Evolutionary conservation across 1,140 invertebrate genomes (phyloP), one percentile per base, ranked within the genome.

Genomic region (Zophobas atratus): DNA sequence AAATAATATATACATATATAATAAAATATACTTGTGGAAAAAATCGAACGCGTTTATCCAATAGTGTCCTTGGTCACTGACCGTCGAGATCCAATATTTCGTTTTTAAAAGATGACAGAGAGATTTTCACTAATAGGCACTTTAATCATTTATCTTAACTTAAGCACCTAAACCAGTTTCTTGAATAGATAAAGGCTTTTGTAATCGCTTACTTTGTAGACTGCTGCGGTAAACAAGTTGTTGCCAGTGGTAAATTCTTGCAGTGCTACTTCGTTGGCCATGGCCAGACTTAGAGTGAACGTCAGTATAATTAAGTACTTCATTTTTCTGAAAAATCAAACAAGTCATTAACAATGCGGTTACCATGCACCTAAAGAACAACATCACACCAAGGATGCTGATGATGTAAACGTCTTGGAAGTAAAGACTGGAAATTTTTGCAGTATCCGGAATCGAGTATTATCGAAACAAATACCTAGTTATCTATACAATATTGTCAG

Each of bases 171-270:
- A 53, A 72, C 70, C 70, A 51, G 51, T 72, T 72, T 72, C 34
- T 2, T 53, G 8, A 39, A 36, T 53, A 55, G 49, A 20, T 72
- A 36, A 72, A 72, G 36, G 46, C 8, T n/a, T 36, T 51, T 72
- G 46, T 51, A 72, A 51, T 51, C 32, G 46, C 80, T 80, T 77
- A 82, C 81, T 53, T 81, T 79, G 49, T 82, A 82, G 38, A 82
- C n/a, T 46, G 63, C 72, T 4, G 81, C 78, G 1, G 81, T 77
- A 76, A 82, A 82, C 74, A 70, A 39, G 39, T 39, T 60, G 76
- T 82, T 82, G 38, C 81, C 81, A 55, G 5, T 48, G 8, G 72
- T 46, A 56, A 82, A 81, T 73, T 79, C 80, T 33, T 75, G 53
- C n/a, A 81, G 41, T 35, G 79, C 77, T 36, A 43, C 60, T 46